A percentile compares a stretch with the other conserved stretches of the same genome.
phyloP scores from a whole-genome alignment of 2,113 vertebrate species.

The Cairina moschata region DNA sequence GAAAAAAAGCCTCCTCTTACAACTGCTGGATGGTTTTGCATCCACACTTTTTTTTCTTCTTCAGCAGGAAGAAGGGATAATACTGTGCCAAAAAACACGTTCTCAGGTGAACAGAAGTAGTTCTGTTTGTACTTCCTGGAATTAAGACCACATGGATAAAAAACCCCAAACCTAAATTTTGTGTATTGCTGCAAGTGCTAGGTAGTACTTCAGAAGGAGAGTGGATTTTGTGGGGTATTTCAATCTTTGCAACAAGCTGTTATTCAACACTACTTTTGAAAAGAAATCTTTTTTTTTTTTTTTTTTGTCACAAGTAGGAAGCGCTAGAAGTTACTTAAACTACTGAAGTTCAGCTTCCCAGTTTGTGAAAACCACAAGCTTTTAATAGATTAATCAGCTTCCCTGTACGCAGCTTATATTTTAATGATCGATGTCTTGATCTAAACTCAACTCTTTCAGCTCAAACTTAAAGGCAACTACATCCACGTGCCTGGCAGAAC shows the following conservation, averaged over 20 bases:
- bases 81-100: background rate
- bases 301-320: background rate
- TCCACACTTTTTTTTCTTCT: background rate
- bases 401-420: background rate
- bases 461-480: background rate
- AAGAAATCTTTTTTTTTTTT: background rate
- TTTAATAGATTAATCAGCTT: background rate
- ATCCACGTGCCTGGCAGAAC: background rate
- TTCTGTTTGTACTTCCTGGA: constrained; percentile 26
- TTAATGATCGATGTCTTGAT: background rate
- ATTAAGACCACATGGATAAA: background rate
- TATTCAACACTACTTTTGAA: background rate
- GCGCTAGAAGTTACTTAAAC: background rate
- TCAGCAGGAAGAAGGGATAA: background rate
- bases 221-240: background rate
- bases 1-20: background rate
- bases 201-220: background rate
- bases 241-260: background rate
- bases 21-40: background rate
- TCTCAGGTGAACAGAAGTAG: constrained; percentile 5
- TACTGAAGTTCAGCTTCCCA: background rate
- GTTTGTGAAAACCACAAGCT: constrained; percentile 10
- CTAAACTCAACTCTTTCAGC: background rate
- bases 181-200: background rate
- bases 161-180: background rate